Conservation (phyloP, 2,113 vertebrate species). For the Camelus dromedarius region DNA sequence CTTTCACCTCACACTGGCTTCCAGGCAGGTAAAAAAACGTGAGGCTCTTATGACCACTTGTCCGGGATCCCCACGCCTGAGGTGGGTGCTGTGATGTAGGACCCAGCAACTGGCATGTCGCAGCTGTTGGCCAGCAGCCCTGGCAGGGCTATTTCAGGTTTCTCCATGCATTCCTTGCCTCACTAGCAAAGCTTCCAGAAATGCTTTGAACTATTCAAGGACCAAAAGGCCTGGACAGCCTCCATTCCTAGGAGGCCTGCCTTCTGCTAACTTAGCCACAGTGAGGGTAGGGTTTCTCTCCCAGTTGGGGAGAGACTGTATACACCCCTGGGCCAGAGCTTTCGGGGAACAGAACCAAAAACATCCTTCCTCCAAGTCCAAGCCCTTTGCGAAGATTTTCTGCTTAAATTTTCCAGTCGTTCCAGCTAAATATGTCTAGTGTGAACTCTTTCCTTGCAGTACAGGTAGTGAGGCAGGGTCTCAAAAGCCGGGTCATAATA, state of each 20-base stretch:
- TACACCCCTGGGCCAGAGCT: background rate
- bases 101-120: slow-evolving; percentile 31
- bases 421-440: background rate
- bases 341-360: background rate
- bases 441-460: background rate
- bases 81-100: background rate
- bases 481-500: background rate
- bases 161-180: background rate
- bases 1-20: background rate
- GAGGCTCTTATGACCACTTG: slow-evolving; percentile 11
- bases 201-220: slow-evolving; percentile 70
- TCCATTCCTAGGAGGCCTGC: background rate
- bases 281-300: background rate
- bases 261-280: background rate
- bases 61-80: background rate
- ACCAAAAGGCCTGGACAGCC: background rate
- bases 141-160: slow-evolving; percentile 55
- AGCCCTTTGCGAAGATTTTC: background rate
- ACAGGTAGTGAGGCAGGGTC: too few species aligned
- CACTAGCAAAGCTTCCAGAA: slow-evolving; percentile 61
- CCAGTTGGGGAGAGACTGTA: background rate
- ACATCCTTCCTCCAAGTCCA: background rate
- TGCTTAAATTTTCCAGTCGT: background rate
- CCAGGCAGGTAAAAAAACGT: slow-evolving; percentile 29
- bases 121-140: slow-evolving; percentile 68